Evolutionary conservation across 2,888 invertebrate species (phyloP).

Genomic region (Chironomus tentans): DNA sequence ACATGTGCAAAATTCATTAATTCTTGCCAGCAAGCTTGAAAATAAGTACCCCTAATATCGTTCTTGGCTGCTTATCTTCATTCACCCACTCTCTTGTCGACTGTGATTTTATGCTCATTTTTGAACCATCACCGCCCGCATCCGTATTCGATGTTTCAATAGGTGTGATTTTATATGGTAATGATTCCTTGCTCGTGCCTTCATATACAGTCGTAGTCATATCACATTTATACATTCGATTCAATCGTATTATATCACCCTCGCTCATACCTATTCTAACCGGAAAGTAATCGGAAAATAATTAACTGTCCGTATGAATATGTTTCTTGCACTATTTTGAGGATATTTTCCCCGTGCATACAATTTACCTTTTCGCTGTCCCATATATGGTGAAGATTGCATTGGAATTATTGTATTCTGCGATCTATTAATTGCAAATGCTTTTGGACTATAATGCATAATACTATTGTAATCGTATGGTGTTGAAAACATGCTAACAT

Average conservation of each 20-base stretch:
- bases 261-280: constrained; percentile 30
- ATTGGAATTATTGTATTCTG: neutral
- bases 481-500: constrained; percentile 42
- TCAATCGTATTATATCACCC: constrained; percentile 33
- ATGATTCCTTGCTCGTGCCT: too few relatives aligned
- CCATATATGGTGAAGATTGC: constrained; percentile 31
- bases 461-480: constrained; percentile 55
- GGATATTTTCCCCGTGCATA: neutral
- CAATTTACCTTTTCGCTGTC: constrained; percentile 34
- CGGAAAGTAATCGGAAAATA: constrained; percentile 14
- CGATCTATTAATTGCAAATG: constrained; percentile 51
- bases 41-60: constrained; percentile 18
- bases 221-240: constrained; percentile 32
- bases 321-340: neutral
- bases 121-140: neutral
- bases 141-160: neutral
- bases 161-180: neutral
- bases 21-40: constrained; percentile 2
- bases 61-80: neutral
- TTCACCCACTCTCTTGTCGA: neutral
- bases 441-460: constrained; percentile 53
- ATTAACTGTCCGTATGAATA: neutral
- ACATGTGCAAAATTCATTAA: constrained; percentile 20
- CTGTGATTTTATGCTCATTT: neutral
- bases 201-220: neutral